Evolutionary conservation across 2,888 invertebrate species (phyloP).

Genomic region (Lepetodrilus schrolli): DNA sequence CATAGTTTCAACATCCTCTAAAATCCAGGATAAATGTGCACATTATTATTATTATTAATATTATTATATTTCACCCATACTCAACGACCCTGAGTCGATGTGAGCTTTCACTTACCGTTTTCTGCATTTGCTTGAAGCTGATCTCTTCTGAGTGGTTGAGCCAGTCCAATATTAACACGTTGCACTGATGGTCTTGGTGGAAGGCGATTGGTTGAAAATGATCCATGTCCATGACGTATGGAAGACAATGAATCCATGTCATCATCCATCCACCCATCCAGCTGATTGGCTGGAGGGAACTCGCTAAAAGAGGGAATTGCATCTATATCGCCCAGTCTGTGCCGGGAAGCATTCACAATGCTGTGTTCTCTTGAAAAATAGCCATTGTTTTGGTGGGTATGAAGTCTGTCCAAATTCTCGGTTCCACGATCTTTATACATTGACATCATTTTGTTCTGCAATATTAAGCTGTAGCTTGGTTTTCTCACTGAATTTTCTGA

Average conservation of each 20-base stretch:
- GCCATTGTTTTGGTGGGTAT: neutral
- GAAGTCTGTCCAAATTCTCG: neutral
- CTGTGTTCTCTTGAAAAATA: neutral
- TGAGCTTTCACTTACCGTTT: neutral
- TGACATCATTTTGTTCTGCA: neutral
- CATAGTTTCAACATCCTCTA: too few species aligned
- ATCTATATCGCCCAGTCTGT: neutral
- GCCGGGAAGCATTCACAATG: neutral
- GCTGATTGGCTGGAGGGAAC: neutral
- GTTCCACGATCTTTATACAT: neutral
- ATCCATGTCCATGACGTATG: neutral
- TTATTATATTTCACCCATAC: too few species aligned
- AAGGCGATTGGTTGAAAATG: neutral
- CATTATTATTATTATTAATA: too few species aligned
- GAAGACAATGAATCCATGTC: neutral
- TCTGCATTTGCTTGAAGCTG: neutral
- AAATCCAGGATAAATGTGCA: too few species aligned
- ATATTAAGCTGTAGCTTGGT: neutral
- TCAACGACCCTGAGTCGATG: too few species aligned
- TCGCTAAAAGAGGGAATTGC: neutral
- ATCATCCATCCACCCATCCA: neutral
- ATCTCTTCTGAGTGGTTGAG: constrained; percentile 48
- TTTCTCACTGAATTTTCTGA: too few species aligned
- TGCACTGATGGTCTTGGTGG: constrained; percentile 38
- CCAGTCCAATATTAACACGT: constrained; percentile 53